A percentile compares a stretch with the other conserved stretches of the same genome.
These are phyloP conservation scores for Zaprionus davidi DNA, from an alignment of 1,140 invertebrate genomes.

Conservation along the genomic window DNA sequence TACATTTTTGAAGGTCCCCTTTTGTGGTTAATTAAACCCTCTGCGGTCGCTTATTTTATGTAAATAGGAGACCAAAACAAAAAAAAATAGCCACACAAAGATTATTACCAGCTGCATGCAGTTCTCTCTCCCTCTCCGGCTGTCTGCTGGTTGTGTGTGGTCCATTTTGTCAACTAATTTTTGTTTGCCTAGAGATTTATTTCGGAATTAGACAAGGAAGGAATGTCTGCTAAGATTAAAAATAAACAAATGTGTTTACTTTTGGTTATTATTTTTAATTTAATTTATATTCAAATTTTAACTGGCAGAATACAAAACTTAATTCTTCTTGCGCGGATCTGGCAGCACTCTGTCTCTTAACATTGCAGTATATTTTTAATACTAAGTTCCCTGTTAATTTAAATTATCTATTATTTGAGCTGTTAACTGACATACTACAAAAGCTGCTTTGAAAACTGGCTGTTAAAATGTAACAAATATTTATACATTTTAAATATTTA, in stretches of 20 bases:
- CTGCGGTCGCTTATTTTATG: constrained; percentile 57
- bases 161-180: background rate
- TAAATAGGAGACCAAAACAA: constrained; percentile 64
- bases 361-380: constrained; percentile 9
- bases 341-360: background rate
- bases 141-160: background rate
- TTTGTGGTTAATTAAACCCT: constrained; percentile 73
- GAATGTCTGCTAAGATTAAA: background rate
- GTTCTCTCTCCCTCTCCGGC: background rate
- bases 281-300: background rate
- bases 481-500: background rate
- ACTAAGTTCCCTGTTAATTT: background rate
- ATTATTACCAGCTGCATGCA: background rate
- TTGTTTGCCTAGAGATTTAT: background rate
- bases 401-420: background rate
- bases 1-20: constrained; percentile 44
- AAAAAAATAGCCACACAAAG: constrained; percentile 6
- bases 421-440: constrained; percentile 1
- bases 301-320: background rate
- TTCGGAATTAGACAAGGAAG: background rate
- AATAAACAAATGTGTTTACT: background rate
- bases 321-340: constrained; percentile 5
- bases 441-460: background rate
- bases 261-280: background rate
- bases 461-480: background rate